Percentiles rank a stretch among this genome's conserved stretches.
These are phyloP conservation scores for Zophobas atratus DNA, from an alignment of 1,140 invertebrate genomes.

Conservation along the genomic window DNA sequence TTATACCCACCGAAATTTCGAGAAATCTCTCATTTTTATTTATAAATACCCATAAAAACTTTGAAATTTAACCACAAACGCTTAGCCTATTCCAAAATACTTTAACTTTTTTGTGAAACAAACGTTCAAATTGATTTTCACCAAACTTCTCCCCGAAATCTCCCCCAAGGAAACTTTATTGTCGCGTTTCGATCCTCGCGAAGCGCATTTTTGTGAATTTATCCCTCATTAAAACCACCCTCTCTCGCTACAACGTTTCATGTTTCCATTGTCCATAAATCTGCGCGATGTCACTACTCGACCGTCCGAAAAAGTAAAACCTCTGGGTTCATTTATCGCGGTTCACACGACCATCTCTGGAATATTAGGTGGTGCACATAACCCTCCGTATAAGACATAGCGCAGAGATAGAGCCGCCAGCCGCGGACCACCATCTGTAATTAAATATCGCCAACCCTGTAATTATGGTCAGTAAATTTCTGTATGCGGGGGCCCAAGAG, in stretches of 20 bases:
- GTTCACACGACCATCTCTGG: constrained; percentile 46
- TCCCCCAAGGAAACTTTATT: no score
- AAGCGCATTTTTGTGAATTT: no score
- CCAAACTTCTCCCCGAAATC: no score
- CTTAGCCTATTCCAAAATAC: no score
- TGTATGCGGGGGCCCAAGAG: constrained; percentile 66
- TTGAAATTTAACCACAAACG: no score
- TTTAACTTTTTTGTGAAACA: no score
- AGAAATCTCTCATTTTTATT: no score
- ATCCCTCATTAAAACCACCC: no score
- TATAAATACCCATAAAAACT: no score
- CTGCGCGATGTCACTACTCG: background rate
- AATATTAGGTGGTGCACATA: constrained; percentile 40
- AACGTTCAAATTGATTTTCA: no score
- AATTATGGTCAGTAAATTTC: constrained; percentile 70
- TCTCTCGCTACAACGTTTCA: background rate
- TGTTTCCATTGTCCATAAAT: background rate
- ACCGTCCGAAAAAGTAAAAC: background rate
- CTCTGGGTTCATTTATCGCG: constrained; percentile 20
- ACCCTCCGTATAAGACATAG: constrained; percentile 43
- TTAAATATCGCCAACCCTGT: constrained; percentile 70
- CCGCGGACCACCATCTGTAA: constrained; percentile 67
- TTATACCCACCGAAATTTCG: no score
- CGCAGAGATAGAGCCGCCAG: constrained; percentile 53
- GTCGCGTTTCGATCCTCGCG: no score